These are phyloP conservation scores for Dipodomys stephensi DNA, from an alignment of 2,113 vertebrate genomes.

Conservation along the genomic window DNA sequence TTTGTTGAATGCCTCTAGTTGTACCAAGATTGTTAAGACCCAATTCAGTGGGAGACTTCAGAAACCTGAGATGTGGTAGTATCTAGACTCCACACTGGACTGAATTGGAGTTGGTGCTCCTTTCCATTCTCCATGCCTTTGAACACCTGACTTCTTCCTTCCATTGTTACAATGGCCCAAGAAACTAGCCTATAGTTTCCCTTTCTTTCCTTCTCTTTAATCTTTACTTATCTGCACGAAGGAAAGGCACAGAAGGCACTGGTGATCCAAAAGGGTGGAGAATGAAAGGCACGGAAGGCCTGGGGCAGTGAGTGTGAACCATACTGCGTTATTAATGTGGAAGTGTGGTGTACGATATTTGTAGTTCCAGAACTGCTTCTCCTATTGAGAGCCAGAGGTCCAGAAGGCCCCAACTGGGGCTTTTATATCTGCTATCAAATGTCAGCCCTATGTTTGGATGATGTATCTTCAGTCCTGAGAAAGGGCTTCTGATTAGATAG, in stretches of 20 bases:
- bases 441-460: not conserved
- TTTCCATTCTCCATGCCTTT: not conserved
- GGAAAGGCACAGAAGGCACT: not conserved
- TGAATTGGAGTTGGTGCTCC: too few species aligned
- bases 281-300: not conserved
- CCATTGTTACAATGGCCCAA: not conserved
- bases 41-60: not conserved
- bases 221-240: not conserved
- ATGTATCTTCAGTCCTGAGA: not conserved
- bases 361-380: not conserved
- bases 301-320: not conserved
- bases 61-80: not conserved
- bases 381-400: not conserved
- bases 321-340: not conserved
- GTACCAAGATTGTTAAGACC: not conserved
- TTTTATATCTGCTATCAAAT: not conserved
- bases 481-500: not conserved
- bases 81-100: not conserved
- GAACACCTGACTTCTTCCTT: not conserved
- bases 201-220: not conserved
- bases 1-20: not conserved
- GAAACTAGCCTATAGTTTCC: not conserved
- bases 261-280: not conserved
- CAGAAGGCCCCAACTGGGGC: not conserved
- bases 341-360: not conserved